Evolutionary conservation across 2,888 invertebrate species (phyloP).

Genomic region (Drosophila cracens): DNA sequence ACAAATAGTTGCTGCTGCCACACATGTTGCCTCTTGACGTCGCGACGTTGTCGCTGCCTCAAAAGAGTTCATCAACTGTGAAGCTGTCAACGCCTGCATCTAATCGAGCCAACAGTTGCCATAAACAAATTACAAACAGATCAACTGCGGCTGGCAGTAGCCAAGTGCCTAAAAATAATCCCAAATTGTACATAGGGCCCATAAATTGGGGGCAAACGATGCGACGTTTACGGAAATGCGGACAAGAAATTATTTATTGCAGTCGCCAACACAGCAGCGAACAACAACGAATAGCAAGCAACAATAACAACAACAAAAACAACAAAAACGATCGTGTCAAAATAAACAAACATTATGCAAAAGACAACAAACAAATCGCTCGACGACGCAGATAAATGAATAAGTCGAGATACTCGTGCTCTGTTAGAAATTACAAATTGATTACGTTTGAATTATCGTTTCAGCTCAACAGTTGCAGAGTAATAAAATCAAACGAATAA

Average conservation of each 20-base stretch:
- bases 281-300: slow-evolving; percentile 21
- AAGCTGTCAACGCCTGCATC: slow-evolving; percentile 70
- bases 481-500: background rate
- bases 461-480: background rate
- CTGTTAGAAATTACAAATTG: slow-evolving; percentile 9
- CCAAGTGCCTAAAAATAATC: slow-evolving; percentile 54
- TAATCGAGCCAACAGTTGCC: slow-evolving; percentile 75
- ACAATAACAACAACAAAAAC: slow-evolving; percentile 10
- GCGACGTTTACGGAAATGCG: slow-evolving; percentile 49
- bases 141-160: slow-evolving; percentile 34
- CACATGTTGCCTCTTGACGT: slow-evolving; percentile 51
- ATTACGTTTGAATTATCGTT: background rate
- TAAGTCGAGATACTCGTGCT: slow-evolving; percentile 3
- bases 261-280: slow-evolving; percentile 52
- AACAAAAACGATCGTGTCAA: slow-evolving; percentile 59
- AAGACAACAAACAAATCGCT: slow-evolving; percentile 53
- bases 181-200: slow-evolving; percentile 25
- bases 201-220: slow-evolving; percentile 39
- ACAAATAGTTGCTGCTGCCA: slow-evolving; percentile 37
- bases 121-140: slow-evolving; percentile 74
- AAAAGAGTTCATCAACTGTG: slow-evolving; percentile 73
- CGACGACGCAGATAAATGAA: slow-evolving; percentile 32
- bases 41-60: slow-evolving; percentile 40
- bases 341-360: slow-evolving; percentile 70
- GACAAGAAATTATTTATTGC: slow-evolving; percentile 48